Percentiles rank a stretch among this genome's conserved stretches.
phyloP scores from a whole-genome alignment of 2,888 invertebrate genomes.

The Calameuta idolon region DNA sequence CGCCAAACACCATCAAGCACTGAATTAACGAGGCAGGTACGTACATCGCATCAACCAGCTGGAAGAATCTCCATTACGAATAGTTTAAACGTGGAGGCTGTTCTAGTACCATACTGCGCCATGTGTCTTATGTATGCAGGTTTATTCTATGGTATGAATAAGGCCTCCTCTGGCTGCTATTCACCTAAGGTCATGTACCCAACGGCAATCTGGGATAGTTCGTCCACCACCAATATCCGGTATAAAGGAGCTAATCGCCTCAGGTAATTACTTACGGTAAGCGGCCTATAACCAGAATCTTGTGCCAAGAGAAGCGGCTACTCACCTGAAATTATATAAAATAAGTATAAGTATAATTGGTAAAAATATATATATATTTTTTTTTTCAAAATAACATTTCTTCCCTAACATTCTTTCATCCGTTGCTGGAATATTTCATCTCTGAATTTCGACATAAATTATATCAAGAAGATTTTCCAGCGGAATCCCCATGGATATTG shows the following conservation, averaged over 20 bases:
- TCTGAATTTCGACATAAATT: not conserved
- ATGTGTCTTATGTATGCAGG: not conserved
- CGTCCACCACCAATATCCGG: not conserved
- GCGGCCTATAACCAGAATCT: not conserved
- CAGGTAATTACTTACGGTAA: not conserved
- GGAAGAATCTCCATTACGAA: slow-evolving; percentile 47
- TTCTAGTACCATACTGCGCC: not conserved
- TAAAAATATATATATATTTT: not conserved
- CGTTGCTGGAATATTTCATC: not conserved
- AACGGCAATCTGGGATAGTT: not conserved
- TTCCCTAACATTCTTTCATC: not conserved
- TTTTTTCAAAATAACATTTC: not conserved
- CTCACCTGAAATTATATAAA: not conserved
- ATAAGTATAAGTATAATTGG: not conserved
- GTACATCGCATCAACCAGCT: slow-evolving; percentile 34
- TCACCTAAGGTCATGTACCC: not conserved
- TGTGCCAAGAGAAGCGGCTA: not conserved
- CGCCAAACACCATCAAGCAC: slow-evolving; percentile 28
- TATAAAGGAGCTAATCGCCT: not conserved
- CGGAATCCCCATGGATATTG: not conserved
- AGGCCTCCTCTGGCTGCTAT: not conserved
- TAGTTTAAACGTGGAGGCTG: slow-evolving; percentile 8
- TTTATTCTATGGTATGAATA: not conserved
- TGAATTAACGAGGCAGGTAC: slow-evolving; percentile 46
- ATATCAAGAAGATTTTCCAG: not conserved